A percentile compares a stretch with the other conserved stretches of the same genome.
phyloP scores from a whole-genome alignment of 2,797 vertebrate species.

The Macropus fuliginosus region DNA sequence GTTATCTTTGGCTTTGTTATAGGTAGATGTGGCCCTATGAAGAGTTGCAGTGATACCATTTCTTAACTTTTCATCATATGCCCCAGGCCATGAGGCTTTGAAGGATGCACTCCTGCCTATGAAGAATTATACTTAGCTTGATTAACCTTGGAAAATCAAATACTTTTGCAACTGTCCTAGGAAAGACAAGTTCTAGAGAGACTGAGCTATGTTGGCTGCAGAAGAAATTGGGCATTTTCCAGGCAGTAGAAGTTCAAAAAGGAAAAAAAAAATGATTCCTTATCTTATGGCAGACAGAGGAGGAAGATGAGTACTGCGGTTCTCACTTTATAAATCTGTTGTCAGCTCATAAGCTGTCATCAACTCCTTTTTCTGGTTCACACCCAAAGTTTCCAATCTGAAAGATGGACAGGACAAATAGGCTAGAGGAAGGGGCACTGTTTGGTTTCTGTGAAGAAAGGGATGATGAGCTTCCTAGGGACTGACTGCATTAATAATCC shows the following conservation, averaged over 20 bases:
- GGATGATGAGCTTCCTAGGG: background rate
- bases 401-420: slow-evolving; percentile 13
- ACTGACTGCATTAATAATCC: slow-evolving; percentile 5
- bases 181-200: slow-evolving; percentile 9
- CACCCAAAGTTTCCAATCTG: slow-evolving; percentile 39
- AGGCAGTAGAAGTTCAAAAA: slow-evolving; percentile 15
- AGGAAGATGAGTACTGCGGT: background rate
- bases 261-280: slow-evolving; percentile 4
- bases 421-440: slow-evolving; percentile 5
- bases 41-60: background rate
- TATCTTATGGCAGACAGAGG: slow-evolving; percentile 45
- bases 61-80: background rate
- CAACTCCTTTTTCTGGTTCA: slow-evolving; percentile 32
- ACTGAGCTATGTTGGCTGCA: background rate
- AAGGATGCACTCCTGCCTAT: background rate
- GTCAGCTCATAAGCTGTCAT: slow-evolving; percentile 50
- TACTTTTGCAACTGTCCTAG: slow-evolving; percentile 12
- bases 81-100: background rate
- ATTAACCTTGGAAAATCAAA: background rate
- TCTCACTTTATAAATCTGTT: slow-evolving; percentile 57
- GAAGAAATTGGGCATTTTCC: slow-evolving; percentile 38
- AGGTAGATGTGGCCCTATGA: background rate
- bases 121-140: slow-evolving; percentile 3
- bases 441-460: slow-evolving; percentile 9
- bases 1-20: background rate